Evolutionary conservation across 2,888 invertebrate genomes (phyloP), one percentile per base, ranked within the genome.

Genomic region (Lithosia quadra): DNA sequence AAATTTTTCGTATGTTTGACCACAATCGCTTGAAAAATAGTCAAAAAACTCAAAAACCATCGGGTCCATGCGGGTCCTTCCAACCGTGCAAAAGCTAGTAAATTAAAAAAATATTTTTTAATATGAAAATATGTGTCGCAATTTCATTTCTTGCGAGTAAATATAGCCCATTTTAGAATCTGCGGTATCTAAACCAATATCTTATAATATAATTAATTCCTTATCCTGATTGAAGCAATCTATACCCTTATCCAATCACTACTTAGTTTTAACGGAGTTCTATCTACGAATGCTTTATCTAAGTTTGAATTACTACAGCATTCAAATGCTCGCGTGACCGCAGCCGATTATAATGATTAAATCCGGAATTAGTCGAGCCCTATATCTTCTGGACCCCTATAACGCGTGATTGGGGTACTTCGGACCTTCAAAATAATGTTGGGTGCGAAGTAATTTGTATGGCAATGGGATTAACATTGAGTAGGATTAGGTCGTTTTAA

Each of bases 321-420:
- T 80, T 79, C 79, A 75, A 80, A 81, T 81, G 73, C 66, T 59
- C 63, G 71, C 65, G 75, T 79, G 75, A 78, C 82, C 82, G 66
- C 76, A 73, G 65, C 76, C 84, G 83, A 85, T 87, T 87, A 86
- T 79, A 83, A 84, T 86, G 83, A 87, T 86, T 85, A 86, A 84
- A 88, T 83, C 76, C 79, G 74, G 84, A 86, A 89, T 86, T 87
- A 84, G 70, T 67, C 63, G 56, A 67, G 68, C 61, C 60, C 71
- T 80, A 77, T 69, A 71, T 80, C 77, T 79, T 69, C 69, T 79
- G 81, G 81, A 81, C 81, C 80, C 71, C 83, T 69, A 83, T 83
- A 82, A 81, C 77, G 77, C 66, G 71, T 82, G 83, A 84, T 84
- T 83, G 81, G 84, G 84, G 82, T 82, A 76, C 77, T 77, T 76